A percentile compares a stretch with the other conserved stretches of the same genome.
These are phyloP conservation scores for Laterallus jamaicensis DNA, from an alignment of 2,113 vertebrate genomes.

Conservation along the genomic window DNA sequence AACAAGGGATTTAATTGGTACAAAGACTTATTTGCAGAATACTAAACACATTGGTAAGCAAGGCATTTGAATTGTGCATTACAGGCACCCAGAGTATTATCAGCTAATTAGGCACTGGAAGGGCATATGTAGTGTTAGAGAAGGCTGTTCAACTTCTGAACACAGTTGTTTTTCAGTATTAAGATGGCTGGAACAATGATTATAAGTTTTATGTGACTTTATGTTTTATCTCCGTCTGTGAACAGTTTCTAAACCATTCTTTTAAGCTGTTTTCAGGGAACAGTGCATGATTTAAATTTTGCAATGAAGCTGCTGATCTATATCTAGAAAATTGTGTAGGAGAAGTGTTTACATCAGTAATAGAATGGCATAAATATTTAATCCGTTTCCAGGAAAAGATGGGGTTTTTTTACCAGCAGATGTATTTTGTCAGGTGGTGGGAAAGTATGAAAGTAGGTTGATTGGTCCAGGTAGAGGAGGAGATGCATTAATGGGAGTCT, in stretches of 20 bases:
- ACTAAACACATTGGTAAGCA: conserved; percentile 56
- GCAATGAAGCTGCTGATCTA: background rate
- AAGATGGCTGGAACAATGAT: conserved; percentile 27
- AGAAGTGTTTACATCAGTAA: background rate
- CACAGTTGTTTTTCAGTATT: conserved; percentile 29
- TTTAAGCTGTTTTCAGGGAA: background rate
- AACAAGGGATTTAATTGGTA: conserved; percentile 69
- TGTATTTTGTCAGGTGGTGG: conserved; percentile 31
- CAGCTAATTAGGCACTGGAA: conserved; percentile 66
- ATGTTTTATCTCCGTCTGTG: conserved; percentile 41
- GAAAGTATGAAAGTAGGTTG: background rate
- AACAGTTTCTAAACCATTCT: background rate
- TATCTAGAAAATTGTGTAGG: background rate
- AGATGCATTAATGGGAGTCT: background rate
- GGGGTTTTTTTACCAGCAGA: background rate
- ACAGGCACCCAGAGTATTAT: conserved; percentile 43
- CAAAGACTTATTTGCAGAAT: conserved; percentile 70
- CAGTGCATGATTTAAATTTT: background rate
- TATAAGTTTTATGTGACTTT: conserved; percentile 23
- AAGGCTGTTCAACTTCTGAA: conserved; percentile 22
- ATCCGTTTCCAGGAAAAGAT: conserved; percentile 14
- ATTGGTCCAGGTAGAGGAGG: background rate
- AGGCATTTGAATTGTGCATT: conserved; percentile 48
- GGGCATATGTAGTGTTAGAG: conserved; percentile 18
- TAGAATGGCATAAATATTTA: conserved; percentile 20